phyloP scores from a whole-genome alignment of 2,797 vertebrate species.

The Amblyopsis hoosieri region DNA sequence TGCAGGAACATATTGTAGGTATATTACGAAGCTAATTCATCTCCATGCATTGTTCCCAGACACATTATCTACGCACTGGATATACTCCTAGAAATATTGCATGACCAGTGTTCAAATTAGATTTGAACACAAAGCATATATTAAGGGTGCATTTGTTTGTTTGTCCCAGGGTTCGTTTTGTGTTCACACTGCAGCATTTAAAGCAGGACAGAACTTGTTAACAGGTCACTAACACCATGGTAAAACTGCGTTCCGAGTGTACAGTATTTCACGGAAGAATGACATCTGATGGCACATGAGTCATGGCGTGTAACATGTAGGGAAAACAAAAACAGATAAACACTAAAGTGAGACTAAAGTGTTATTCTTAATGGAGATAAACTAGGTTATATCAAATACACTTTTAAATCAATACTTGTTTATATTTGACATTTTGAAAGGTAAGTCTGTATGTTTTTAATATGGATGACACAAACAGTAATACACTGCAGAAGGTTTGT shows the following conservation, averaged over 20 bases:
- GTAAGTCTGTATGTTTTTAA: too few species aligned
- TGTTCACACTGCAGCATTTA: too few species aligned
- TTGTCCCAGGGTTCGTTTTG: too few species aligned
- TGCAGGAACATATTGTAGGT: not conserved
- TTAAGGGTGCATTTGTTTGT: too few species aligned
- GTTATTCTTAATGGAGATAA: conserved; percentile 5
- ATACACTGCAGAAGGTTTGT: not conserved
- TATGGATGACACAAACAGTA: too few species aligned
- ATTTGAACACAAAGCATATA: conserved; percentile 2
- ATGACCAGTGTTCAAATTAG: conserved; percentile 10
- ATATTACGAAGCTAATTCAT: conserved; percentile 37
- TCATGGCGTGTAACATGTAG: too few species aligned
- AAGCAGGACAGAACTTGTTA: too few species aligned
- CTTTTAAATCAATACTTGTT: too few species aligned
- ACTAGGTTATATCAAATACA: too few species aligned
- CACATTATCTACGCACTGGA: conserved; percentile 21
- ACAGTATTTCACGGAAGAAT: not conserved
- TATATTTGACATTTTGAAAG: too few species aligned
- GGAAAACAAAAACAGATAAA: not conserved
- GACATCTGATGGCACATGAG: conserved; percentile 3
- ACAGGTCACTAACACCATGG: too few species aligned
- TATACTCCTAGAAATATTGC: conserved; percentile 27
- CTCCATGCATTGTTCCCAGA: conserved; percentile 38
- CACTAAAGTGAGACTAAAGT: not conserved
- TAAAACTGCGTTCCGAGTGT: too few species aligned